These are phyloP conservation scores for Ceratotherium simum DNA, from an alignment of 2,113 vertebrate species.

Conservation along the genomic window DNA sequence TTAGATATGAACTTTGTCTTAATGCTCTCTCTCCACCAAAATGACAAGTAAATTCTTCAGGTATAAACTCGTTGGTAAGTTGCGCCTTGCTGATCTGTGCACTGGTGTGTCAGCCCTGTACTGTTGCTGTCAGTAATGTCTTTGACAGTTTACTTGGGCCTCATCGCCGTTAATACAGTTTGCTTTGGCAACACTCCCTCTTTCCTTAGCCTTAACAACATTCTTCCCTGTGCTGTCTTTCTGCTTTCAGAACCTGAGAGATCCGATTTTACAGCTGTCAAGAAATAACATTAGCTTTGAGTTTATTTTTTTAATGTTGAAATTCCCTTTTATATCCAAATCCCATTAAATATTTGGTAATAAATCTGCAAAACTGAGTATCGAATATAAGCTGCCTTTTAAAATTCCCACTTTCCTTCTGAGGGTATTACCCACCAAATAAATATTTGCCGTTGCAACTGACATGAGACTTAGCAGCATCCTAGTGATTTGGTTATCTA, in stretches of 20 bases:
- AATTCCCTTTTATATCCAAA: constrained; percentile 7
- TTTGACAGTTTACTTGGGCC: neutral
- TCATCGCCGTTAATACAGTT: neutral
- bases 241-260: neutral
- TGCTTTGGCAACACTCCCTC: neutral
- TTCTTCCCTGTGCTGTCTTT: constrained; percentile 32
- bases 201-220: constrained; percentile 34
- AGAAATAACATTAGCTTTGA: constrained; percentile 35
- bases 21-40: neutral
- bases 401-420: neutral
- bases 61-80: neutral
- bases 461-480: neutral
- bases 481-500: neutral
- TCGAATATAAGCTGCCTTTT: constrained; percentile 23
- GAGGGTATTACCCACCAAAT: neutral
- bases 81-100: neutral
- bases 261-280: neutral
- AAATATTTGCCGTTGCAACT: neutral
- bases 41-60: neutral
- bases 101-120: neutral
- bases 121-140: neutral
- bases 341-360: constrained; percentile 2
- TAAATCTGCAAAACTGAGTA: neutral
- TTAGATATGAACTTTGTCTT: neutral
- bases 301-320: constrained; percentile 39